Base-by-base conservation (phyloP, 2,888 invertebrate genomes). In the Ornithoptera priamus region DNA sequence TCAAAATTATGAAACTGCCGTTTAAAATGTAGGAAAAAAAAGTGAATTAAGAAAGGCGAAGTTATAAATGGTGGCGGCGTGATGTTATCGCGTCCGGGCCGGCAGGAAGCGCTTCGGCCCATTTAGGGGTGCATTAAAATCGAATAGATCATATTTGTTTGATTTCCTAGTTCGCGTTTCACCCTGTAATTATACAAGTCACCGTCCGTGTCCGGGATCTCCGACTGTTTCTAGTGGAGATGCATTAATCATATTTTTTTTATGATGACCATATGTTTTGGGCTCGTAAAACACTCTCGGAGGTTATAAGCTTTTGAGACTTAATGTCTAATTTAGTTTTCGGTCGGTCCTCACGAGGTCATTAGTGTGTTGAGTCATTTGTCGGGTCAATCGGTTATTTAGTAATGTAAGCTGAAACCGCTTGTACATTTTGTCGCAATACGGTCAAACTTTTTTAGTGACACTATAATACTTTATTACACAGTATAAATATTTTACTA, bases 91-190 rank as follows among this genome's bases (percentile, higher is more conserved):
- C 82, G 84, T 85, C 76, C 84, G 75, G 83, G 81, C 82, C 81
- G 87, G 88, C 91, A 90, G 92, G 92, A 92, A 92, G 89, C 91
- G 89, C 90, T 88, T 89, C 90, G 82, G 84, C 86, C 89, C 88
- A 91, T 93, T 93, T 92, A 93, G 85, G 92, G 93, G 90, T 93
- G 92, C 92, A 93, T 93, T 93, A 93, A 93, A 93, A 92, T 90
- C 92, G 90, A 87, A 93, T 93, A 91, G 92, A 93, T 93, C 93
- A 93, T 93, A 92, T 92, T 92, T 93, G 93, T 93, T 93, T 93
- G 93, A 93, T 93, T 93, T 93, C 92, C 90, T 90, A 92, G 91
- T 87, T 89, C 88, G 85, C 87, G 87, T 90, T 91, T 87, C 86
- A 90, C 89, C 90, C 91, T 90, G 88, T 92, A 90, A 92, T 92